phyloP scores from a whole-genome alignment of 2,797 vertebrate species.

The Poeciliopsis presidionis region DNA sequence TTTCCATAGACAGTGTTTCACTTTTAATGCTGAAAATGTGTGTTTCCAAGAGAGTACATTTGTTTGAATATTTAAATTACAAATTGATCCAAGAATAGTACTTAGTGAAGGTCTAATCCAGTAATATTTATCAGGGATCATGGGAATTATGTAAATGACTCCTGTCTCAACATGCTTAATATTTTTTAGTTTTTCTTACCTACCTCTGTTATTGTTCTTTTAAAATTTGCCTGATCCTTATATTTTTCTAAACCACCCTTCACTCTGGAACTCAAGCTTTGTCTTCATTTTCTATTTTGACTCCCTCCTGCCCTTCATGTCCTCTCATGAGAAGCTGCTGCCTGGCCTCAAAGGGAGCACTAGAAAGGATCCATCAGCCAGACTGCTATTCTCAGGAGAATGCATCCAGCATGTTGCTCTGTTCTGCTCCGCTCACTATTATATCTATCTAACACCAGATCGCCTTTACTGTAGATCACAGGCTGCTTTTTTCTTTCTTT shows the following conservation, averaged over 20 bases:
- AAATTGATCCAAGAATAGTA: constrained; percentile 62
- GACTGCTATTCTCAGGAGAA: constrained; percentile 65
- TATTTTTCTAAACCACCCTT: constrained; percentile 47
- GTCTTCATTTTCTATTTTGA: constrained; percentile 54
- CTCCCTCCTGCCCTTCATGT: constrained; percentile 64
- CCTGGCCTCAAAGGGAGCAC: constrained; percentile 68
- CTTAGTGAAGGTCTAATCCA: constrained; percentile 42
- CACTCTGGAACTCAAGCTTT: constrained; percentile 50
- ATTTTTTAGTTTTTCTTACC: constrained; percentile 26
- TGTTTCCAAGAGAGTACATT: constrained; percentile 14
- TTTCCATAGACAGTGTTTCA: constrained; percentile 7
- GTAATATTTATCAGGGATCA: constrained; percentile 44
- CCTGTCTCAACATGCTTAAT: constrained; percentile 41
- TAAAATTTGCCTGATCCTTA: constrained; percentile 5
- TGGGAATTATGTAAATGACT: constrained; percentile 55
- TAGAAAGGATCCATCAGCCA: constrained; percentile 71
- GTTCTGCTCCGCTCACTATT: constrained; percentile 68
- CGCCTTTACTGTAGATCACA: constrained; percentile 73
- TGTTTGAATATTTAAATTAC: constrained; percentile 55
- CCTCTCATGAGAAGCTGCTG: constrained; percentile 59
- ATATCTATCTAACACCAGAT: constrained; percentile 67
- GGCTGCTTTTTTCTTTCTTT: constrained; percentile 46
- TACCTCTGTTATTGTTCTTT: constrained; percentile 31
- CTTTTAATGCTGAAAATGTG: constrained; percentile 17
- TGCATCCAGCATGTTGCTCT: constrained; percentile 60